A percentile compares a stretch with the other conserved stretches of the same genome.
phyloP scores from a whole-genome alignment of 2,797 vertebrate genomes.

The Sebastolobus alascanus region DNA sequence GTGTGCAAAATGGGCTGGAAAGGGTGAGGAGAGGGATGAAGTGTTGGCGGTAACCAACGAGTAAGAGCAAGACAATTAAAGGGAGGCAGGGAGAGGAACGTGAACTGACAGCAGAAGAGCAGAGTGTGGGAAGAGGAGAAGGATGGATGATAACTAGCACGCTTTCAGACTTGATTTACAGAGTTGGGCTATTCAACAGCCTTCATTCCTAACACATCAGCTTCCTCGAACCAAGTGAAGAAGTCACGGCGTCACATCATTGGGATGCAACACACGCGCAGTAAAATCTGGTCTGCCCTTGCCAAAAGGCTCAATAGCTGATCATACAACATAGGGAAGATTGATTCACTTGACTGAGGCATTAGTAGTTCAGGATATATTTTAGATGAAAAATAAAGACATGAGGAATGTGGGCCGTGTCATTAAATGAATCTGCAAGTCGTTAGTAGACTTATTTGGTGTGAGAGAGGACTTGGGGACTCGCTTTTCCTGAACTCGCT shows the following conservation, averaged over 20 bases:
- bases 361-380: neutral
- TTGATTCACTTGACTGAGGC: neutral
- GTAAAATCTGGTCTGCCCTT: neutral
- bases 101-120: conserved; percentile 20
- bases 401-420: too few species aligned
- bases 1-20: conserved; percentile 18
- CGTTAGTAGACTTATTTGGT: too few species aligned
- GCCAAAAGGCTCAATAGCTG: neutral
- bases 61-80: conserved; percentile 43
- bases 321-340: neutral
- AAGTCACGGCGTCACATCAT: neutral
- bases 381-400: neutral
- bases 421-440: too few species aligned
- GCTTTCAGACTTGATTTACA: conserved; percentile 52
- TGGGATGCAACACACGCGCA: neutral
- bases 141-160: conserved; percentile 32
- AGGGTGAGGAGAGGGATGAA: conserved; percentile 1
- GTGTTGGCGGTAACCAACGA: conserved; percentile 14
- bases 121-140: conserved; percentile 2
- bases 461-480: too few species aligned
- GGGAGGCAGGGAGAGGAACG: conserved; percentile 19
- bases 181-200: conserved; percentile 30
- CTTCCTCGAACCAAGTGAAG: neutral
- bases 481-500: too few species aligned
- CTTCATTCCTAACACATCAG: conserved; percentile 16